These are phyloP conservation scores for Macroglossus sobrinus DNA, from an alignment of 2,113 vertebrate genomes.

Conservation along the genomic window DNA sequence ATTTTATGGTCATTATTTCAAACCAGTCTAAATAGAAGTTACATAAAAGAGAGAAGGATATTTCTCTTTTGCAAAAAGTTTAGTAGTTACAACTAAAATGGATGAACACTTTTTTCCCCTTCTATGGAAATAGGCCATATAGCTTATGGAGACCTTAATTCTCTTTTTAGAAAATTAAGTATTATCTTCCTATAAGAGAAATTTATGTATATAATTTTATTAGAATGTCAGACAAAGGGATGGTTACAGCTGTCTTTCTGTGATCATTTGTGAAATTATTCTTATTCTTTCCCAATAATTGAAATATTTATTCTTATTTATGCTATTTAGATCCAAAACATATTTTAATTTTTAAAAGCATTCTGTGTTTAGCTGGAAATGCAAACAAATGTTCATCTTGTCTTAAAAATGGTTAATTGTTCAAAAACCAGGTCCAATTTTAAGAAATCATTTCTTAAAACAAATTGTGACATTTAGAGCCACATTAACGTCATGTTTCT, in stretches of 20 bases:
- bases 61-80: constrained; percentile 19
- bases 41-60: neutral
- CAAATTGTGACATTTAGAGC: neutral
- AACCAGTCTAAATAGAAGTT: constrained; percentile 39
- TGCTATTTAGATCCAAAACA: neutral
- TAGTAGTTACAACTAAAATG: neutral
- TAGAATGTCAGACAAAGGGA: neutral
- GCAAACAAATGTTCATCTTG: constrained; percentile 11
- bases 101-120: neutral
- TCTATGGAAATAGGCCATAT: neutral
- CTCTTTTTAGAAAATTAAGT: neutral
- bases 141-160: neutral
- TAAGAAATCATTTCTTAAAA: neutral
- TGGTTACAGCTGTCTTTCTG: neutral
- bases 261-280: neutral
- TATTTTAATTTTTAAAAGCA: neutral
- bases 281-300: neutral
- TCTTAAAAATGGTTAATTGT: constrained; percentile 44
- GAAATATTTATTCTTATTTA: neutral
- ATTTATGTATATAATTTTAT: constrained; percentile 6
- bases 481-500: neutral
- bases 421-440: neutral
- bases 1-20: constrained; percentile 51
- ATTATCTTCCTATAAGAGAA: neutral
- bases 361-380: neutral